Percentiles rank a stretch among this genome's conserved stretches.
phyloP scores from a whole-genome alignment of 2,797 vertebrate genomes.

The Eremophila alpestris region DNA sequence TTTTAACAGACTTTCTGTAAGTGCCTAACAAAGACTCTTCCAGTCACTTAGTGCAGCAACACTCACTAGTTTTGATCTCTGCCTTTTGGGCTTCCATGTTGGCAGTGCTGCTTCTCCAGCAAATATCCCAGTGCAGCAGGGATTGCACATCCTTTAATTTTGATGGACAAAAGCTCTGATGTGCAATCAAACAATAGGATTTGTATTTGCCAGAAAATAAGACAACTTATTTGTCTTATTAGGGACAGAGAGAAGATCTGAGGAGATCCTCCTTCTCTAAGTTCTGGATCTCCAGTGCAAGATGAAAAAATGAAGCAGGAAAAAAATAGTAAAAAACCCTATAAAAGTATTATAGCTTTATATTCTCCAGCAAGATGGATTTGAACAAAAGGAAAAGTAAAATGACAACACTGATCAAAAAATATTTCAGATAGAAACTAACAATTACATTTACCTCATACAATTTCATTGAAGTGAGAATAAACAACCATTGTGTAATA shows the following conservation, averaged over 20 bases:
- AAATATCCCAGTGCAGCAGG: background rate
- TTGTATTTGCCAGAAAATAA: background rate
- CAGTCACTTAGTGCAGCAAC: background rate
- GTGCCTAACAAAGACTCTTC: background rate
- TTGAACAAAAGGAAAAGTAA: background rate
- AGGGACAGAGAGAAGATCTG: background rate
- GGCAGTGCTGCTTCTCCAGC: background rate
- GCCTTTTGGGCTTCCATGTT: background rate
- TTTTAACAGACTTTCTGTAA: background rate
- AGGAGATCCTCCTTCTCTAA: background rate
- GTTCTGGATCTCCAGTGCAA: background rate
- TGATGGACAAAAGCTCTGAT: background rate
- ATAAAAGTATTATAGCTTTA: background rate
- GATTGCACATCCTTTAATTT: background rate
- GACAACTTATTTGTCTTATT: too few species aligned
- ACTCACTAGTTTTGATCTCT: background rate
- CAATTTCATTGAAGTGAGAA: background rate
- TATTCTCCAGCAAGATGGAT: background rate
- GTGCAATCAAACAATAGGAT: background rate
- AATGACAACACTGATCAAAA: background rate
- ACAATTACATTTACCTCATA: background rate
- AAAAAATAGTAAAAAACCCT: fast-evolving
- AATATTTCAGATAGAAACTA: background rate
- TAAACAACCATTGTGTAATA: background rate
- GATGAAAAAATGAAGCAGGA: background rate